phyloP scores from a whole-genome alignment of 2,797 vertebrate genomes.

The Chelidonichthys spinosus region DNA sequence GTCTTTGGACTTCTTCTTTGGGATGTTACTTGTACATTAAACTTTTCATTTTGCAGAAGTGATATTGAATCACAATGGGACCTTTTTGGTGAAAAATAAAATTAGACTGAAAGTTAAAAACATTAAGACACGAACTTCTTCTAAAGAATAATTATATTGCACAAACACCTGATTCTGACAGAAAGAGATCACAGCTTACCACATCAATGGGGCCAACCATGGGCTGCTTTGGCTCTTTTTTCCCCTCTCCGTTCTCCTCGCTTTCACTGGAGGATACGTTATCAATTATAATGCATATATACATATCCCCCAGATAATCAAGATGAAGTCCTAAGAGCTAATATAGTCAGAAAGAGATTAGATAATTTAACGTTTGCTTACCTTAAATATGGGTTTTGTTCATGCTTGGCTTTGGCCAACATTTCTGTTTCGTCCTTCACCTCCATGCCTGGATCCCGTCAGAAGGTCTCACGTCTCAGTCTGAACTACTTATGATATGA shows the following conservation, averaged over 20 bases:
- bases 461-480: background rate
- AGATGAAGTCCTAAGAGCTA: too few relatives aligned
- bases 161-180: background rate
- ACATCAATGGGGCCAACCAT: constrained; percentile 77
- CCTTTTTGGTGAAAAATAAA: background rate
- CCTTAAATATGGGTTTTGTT: constrained; percentile 66
- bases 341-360: too few relatives aligned
- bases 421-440: constrained; percentile 26
- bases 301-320: too few relatives aligned
- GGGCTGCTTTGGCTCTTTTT: constrained; percentile 61
- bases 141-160: background rate
- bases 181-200: constrained; percentile 62
- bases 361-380: constrained; percentile 28
- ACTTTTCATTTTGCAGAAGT: background rate
- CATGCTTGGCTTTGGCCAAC: constrained; percentile 7
- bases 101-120: background rate
- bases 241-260: constrained; percentile 46
- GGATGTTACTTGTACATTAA: background rate
- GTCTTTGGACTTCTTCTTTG: background rate
- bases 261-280: constrained; percentile 41
- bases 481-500: constrained; percentile 2
- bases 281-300: background rate
- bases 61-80: background rate
- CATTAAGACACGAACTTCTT: background rate
- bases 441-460: constrained; percentile 54